These are phyloP conservation scores for Imbricaverruca yamaguchii DNA, from an alignment of 2,888 invertebrate species.

Conservation along the genomic window DNA sequence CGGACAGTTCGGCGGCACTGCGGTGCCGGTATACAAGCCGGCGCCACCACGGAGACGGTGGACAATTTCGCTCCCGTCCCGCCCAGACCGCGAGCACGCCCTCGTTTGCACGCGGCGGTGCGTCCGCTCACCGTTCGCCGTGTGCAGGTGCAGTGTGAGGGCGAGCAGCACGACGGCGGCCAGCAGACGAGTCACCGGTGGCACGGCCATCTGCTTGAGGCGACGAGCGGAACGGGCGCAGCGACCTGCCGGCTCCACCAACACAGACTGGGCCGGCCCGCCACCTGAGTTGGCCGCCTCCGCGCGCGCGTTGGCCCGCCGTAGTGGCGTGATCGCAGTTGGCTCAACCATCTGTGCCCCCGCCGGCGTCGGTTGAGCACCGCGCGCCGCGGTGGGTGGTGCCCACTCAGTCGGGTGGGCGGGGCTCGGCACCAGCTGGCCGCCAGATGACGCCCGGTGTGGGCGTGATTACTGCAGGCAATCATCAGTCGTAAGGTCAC, in stretches of 20 bases:
- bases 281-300: neutral
- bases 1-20: too few species aligned
- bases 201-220: neutral
- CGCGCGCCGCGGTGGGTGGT: too few species aligned
- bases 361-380: neutral
- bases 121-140: neutral
- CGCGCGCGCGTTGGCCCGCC: conserved; percentile 1
- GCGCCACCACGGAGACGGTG: too few species aligned
- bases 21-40: too few species aligned
- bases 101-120: too few species aligned
- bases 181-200: neutral
- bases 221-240: neutral
- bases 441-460: neutral
- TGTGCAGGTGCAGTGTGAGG: neutral
- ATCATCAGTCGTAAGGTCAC: too few species aligned
- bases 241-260: neutral
- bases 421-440: neutral
- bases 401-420: too few species aligned
- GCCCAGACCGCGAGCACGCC: too few species aligned
- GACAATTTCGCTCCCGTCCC: too few species aligned
- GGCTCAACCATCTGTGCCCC: conserved; percentile 13
- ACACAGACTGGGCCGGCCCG: neutral
- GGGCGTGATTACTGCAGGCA: too few species aligned
- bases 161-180: neutral
- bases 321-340: neutral